Evolutionary conservation across 2,888 invertebrate genomes (phyloP).

Genomic region (Acrobasis suavella): DNA sequence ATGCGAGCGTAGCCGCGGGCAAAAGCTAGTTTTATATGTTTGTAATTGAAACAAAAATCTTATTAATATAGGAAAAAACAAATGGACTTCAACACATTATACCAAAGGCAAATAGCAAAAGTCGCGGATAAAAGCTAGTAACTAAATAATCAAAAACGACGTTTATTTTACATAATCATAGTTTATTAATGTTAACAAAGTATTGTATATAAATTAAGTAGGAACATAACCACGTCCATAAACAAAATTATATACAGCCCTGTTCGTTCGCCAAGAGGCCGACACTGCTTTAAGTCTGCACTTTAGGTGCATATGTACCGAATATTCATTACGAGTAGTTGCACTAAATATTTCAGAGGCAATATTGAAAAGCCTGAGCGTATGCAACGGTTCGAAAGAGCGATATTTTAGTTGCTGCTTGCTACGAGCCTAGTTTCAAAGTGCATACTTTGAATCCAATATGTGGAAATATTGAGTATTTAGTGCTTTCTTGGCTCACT

Average conservation of each 20-base stretch:
- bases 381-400: conserved; percentile 16
- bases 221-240: not conserved
- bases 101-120: too few relatives aligned
- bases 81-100: too few relatives aligned
- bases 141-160: too few relatives aligned
- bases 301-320: conserved; percentile 16
- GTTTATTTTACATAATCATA: too few relatives aligned
- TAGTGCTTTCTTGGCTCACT: too few relatives aligned
- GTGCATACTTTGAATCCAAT: conserved; percentile 9
- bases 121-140: too few relatives aligned
- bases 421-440: conserved; percentile 13
- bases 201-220: too few relatives aligned
- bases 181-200: too few relatives aligned
- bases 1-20: too few relatives aligned
- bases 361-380: conserved; percentile 19
- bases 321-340: conserved; percentile 20
- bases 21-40: too few relatives aligned
- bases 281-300: not conserved
- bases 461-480: not conserved
- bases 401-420: conserved; percentile 8
- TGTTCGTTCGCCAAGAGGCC: not conserved
- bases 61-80: too few relatives aligned
- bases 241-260: not conserved
- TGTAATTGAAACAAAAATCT: too few relatives aligned
- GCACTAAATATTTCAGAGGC: conserved; percentile 22